Conservation (phyloP, 2,888 invertebrate species). For the Oconnorella tubifera region DNA sequence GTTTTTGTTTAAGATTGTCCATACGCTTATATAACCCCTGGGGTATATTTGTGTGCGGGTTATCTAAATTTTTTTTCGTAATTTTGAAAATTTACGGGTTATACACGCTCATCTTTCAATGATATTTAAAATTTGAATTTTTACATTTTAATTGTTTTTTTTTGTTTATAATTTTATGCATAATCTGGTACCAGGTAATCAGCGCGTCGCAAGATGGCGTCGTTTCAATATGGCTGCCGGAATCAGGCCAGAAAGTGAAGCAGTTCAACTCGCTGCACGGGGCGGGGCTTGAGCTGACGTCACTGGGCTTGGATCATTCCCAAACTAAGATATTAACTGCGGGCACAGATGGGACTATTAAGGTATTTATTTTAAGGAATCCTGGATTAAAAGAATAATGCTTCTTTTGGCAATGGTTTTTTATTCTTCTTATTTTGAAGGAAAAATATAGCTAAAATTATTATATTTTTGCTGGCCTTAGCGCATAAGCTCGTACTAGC, state of each 20-base stretch:
- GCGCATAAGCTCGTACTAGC: no score
- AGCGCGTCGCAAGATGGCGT: conserved; percentile 53
- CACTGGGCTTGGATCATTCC: conserved; percentile 50
- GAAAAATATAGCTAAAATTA: no score
- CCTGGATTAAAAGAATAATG: neutral
- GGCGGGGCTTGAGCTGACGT: conserved; percentile 49
- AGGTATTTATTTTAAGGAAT: conserved; percentile 47
- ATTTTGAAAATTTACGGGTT: no score
- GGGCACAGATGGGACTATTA: conserved; percentile 55
- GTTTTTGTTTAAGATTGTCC: no score
- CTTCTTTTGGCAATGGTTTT: neutral
- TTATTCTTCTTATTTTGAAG: no score
- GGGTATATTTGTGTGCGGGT: no score
- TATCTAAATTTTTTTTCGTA: no score
- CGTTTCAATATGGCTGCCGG: conserved; percentile 54
- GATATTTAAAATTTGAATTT: neutral
- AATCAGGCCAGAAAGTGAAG: conserved; percentile 57
- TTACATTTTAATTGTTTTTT: neutral
- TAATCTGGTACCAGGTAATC: conserved; percentile 44
- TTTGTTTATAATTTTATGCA: neutral
- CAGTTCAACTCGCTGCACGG: conserved; percentile 50
- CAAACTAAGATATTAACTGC: conserved; percentile 52
- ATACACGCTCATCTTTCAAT: no score
- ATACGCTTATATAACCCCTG: no score
- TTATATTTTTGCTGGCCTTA: no score